Evolutionary conservation across 1,140 invertebrate genomes (phyloP), one percentile per base, ranked within the genome.

Genomic region (Drosophila seguyi): DNA sequence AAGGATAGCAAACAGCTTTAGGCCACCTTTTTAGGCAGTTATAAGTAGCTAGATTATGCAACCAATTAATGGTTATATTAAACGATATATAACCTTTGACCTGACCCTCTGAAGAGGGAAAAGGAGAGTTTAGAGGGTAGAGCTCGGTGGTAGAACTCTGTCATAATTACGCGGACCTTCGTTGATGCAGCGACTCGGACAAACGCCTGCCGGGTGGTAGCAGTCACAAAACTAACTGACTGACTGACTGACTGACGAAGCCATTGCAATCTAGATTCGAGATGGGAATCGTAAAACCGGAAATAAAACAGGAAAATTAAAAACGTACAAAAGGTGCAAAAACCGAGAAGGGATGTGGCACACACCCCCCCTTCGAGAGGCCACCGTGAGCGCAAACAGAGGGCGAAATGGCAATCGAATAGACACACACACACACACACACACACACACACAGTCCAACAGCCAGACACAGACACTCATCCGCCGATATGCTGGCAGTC

Each of bases 251-350:
- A 65, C 61, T n/a, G 80, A 68, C 68, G 77, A 65, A 53, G 81
- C 73, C 68, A 84, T 72, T 90, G 84, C 88, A 91, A 91, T 91
- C 80, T 91, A 77, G 81, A 81, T 92, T 91, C 66, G 75, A 92
- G 81, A 92, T 92, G 81, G 77, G 91, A 92, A 92, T 92, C 87
- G 91, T 87, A 91, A 92, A 92, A 81, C 87, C 91, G 91, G 91
- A 92, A 92, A 92, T 92, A 92, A 92, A 92, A 92, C 91, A 92
- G 91, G 91, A 92, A 92, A 92, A 92, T 92, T 92, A 92, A 92
- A 92, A 92, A 91, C 87, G 91, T 91, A 92, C 91, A 92, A 92
- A 92, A 92, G 91, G 91, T 91, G 90, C 78, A 90, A 90, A 90
- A 90, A 53, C 63, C 81, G 75, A 48, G 25, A 25, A 25, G 25